Base-by-base conservation (phyloP, 2,113 vertebrate genomes). In the Gallinago jamesoni region DNA sequence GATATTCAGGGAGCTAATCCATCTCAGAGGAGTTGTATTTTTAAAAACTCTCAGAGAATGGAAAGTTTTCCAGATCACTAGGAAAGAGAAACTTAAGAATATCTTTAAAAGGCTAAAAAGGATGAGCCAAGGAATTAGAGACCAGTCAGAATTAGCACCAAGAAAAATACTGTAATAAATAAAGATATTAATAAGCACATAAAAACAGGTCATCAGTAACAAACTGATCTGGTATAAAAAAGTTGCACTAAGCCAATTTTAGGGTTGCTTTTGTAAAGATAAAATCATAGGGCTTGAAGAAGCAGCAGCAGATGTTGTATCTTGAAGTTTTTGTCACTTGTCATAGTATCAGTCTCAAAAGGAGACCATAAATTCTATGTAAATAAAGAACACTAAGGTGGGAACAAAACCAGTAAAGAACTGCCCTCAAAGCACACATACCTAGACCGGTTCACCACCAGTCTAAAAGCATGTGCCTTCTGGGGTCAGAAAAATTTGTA, bases 151-250 rank as follows among this genome's bases (percentile, higher is more conserved):
- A 84, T 31, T 22, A 84, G 47, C 74, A 70, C 12, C 43, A 16
- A 91, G 80, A 89, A 96, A 94, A 94, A 82, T 53, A 78, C 33
- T 78, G 52, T 11, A 64, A 81, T 87, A 63, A 84, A 72, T 82
- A 35, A 80, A 41, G 48, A 53, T 81, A 86, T 45, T 92, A 91
- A 75, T 75, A 91, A 89, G 55, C 16, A 91, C 35, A 55, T 10
- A 59, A 90, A 62, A 74, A 3, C 5, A 79, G 39, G 67, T 82
- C 74, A 75, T 10, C 82, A 52, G 69, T 82, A 45, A 83, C 33
- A 80, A 86, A 74, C 52, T 75, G 76, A 89, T 81, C 59, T 75
- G 48, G 53, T 68, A 43, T 47, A 78, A 87, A 72, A n/a, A 59
- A 87, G 60, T 2, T 64, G 35, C 31, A 72, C 69, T 16, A 87